These are phyloP conservation scores for Antrozous pallidus DNA, from an alignment of 2,797 vertebrate species.

Conservation along the genomic window DNA sequence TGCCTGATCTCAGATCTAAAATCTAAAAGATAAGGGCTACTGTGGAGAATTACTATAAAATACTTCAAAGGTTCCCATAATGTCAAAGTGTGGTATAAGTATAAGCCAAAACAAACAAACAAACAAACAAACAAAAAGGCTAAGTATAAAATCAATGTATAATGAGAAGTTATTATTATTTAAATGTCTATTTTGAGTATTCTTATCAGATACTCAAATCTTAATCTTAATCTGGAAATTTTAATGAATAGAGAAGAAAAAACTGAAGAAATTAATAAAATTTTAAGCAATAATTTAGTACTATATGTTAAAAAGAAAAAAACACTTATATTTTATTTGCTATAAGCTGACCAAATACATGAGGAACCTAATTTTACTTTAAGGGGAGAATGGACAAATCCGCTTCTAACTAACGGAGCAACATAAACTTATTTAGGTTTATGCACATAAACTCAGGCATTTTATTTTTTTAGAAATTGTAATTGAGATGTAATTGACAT, in stretches of 20 bases:
- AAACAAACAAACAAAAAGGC: not conserved
- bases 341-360: not conserved
- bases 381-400: not conserved
- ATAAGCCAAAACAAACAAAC: not conserved
- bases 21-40: not conserved
- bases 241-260: slow-evolving; percentile 32
- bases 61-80: not conserved
- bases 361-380: slow-evolving; percentile 18
- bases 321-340: not conserved
- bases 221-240: slow-evolving; percentile 3
- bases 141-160: slow-evolving; percentile 12
- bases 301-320: not conserved
- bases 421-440: not conserved
- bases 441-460: not conserved
- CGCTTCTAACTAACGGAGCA: slow-evolving; percentile 11
- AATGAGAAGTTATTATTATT: not conserved
- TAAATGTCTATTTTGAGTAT: not conserved
- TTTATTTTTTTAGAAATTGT: not conserved
- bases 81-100: not conserved
- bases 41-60: slow-evolving; percentile 4
- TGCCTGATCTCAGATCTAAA: slow-evolving; percentile 21
- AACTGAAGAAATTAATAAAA: slow-evolving; percentile 9
- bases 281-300: slow-evolving; percentile 9
- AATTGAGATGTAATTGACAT: not conserved
- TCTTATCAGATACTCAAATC: not conserved